Percentiles rank a stretch among this genome's conserved stretches.
Conservation (phyloP, 2,113 vertebrate genomes). For the Helogale parvula region DNA sequence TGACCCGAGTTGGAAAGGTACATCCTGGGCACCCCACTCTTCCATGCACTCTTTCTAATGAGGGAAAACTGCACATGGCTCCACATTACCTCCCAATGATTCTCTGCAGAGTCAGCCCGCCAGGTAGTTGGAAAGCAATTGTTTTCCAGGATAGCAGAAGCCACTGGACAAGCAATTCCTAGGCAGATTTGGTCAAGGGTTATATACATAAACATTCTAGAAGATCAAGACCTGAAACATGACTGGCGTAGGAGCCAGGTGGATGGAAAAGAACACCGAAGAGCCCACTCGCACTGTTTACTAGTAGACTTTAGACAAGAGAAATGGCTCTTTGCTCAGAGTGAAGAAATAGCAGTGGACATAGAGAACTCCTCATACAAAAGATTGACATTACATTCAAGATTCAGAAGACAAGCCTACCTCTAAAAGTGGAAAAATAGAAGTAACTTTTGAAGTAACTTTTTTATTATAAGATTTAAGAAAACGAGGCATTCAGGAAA, state of each 20-base stretch:
- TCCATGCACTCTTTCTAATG: not conserved
- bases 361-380: not conserved
- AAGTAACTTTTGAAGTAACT: constrained; percentile 16
- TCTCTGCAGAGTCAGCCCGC: not conserved
- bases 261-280: not conserved
- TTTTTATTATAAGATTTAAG: constrained; percentile 45
- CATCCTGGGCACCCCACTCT: not conserved
- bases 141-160: not conserved
- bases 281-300: not conserved
- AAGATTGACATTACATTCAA: constrained; percentile 13
- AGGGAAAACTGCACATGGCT: not conserved
- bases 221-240: not conserved
- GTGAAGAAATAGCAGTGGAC: not conserved
- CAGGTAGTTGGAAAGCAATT: not conserved
- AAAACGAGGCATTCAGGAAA: constrained; percentile 46
- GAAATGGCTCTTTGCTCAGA: not conserved
- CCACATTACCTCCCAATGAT: not conserved
- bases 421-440: not conserved
- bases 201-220: not conserved
- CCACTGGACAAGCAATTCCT: not conserved
- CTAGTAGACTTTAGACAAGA: not conserved
- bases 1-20: not conserved
- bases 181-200: not conserved
- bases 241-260: not conserved
- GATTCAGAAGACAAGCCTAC: constrained; percentile 21